Evolutionary conservation across 2,888 invertebrate species (phyloP), one percentile per base, ranked within the genome.

Genomic region (Ligdia adustata): DNA sequence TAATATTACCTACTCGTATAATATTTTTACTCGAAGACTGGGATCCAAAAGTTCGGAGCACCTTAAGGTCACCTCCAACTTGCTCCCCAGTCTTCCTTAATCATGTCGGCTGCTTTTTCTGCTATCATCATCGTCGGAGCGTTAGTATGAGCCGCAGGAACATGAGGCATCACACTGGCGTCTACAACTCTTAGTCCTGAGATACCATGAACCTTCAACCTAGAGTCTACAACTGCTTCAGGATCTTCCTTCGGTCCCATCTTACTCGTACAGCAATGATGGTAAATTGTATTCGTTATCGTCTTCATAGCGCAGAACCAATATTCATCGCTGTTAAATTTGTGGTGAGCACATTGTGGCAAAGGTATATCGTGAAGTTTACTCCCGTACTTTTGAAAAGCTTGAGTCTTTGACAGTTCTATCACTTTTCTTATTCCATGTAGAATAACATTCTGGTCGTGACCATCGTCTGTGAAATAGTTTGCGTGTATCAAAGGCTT

Each of bases 401-500:
- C 86, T 28, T 79, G 74, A 0, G 92, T 92, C 27, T 89, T 75
- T 3, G 91, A 89, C 42, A 92, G 58, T 42, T 75, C 65, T 57
- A 85, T 72, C 2, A 71, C 68, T 52, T 83, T 85, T 52, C 85
- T 83, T 9, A 92, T 85, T 4, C 90, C 91, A 26, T 91, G 63
- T 15, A 78, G 60, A 33, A 91, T 75, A 1, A 92, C 72, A 0
- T 84, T 90, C 13, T 86, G 79, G 20, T 92, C 73, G 60, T 95
- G 94, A 11, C 90, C 83, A 1, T 83, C 80, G 14, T 93, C 88
- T 0, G 85, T 79, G 32, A 95, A 86, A 68, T 95, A 95, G 64
- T 94, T 94, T 9, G 93, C 91, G 53, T 92, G 80, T 35, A 95
- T 92, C 32, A 91, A 60, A 0, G 95, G 95, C 13, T 92, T 88